Evolutionary conservation across 35 echinoderm and acorn worm genomes (phyloP).

Genomic region (Heliocidaris tuberculata): DNA sequence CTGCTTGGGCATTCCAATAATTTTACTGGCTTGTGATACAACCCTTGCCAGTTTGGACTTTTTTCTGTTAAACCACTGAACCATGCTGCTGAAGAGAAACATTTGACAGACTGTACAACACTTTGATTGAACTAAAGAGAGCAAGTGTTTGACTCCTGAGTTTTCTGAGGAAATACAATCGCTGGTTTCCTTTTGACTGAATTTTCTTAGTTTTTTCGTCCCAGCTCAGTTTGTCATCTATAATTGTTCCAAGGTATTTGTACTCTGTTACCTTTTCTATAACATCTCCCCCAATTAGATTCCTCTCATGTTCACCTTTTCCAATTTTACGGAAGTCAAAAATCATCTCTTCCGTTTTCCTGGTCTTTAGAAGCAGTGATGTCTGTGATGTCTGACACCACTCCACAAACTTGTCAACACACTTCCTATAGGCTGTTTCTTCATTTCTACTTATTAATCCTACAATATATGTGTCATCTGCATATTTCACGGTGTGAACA

Average conservation of each 20-base stretch:
- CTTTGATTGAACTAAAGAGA: background rate
- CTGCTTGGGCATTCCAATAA: background rate
- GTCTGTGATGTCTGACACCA: background rate
- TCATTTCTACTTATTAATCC: background rate
- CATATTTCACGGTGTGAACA: background rate
- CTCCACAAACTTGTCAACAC: background rate
- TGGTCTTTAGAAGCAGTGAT: background rate
- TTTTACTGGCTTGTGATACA: conserved; percentile 20
- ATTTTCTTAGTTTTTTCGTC: background rate
- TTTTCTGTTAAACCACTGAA: background rate
- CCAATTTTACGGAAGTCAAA: background rate
- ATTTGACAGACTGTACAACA: too few species aligned
- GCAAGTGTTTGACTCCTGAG: conserved; percentile 11
- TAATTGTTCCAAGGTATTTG: background rate
- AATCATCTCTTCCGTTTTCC: background rate
- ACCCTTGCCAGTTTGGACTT: background rate
- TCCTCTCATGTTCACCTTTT: background rate
- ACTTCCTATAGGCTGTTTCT: background rate
- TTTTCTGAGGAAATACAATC: background rate
- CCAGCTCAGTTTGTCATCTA: background rate
- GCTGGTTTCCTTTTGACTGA: background rate
- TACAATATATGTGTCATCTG: conserved; percentile 6
- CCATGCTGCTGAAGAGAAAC: background rate
- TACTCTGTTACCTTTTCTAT: background rate
- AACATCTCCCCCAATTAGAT: background rate